Evolutionary conservation across 2,113 vertebrate genomes (phyloP), one percentile per base, ranked within the genome.

Genomic region (Oplegnathus fasciatus): DNA sequence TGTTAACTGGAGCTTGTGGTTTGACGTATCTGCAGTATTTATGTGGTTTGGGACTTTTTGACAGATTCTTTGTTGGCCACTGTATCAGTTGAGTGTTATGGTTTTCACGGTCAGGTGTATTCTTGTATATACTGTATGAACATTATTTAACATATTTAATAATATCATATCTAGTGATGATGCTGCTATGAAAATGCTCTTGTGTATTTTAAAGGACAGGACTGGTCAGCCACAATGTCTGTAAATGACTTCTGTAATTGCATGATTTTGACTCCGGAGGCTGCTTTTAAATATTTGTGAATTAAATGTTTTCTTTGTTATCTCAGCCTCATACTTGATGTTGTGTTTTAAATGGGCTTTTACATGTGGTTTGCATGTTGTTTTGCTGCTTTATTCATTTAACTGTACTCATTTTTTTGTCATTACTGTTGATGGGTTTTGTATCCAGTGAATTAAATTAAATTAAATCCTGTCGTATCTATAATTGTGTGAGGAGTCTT

Each of bases 41-140:
- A 52, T 88, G 58, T 89, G 72, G 77, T 64, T 3, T 50, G 68
- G 72, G 69, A 78, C 50, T 68, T 82, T 78, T 64, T 26, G 24
- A 78, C 54, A 32, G 72, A 61, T 77, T 50, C 26, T 68, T n/a
- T 68, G n/a, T 77, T 34, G 79, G 68, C 67, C 73, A 75, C 73
- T 75, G 88, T 89, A 84, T 89, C 73, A 71, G 87, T 89, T 76
- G 37, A 84, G 65, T 89, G 52, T 87, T 70, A 14, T 52, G 74
- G 74, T 90, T 89, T 75, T 50, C 75, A 80, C 72, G 77, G 80
- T 86, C 72, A 72, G 73, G 78, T 85, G 83, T 81, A 37, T 84
- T 81, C 62, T 61, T 92, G 90, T 94, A 90, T 74, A 93, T 90
- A 88, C 26, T 64, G 32, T 87, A 70, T 83, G 81, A 82, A 83